These are phyloP conservation scores for Platanista minor DNA, from an alignment of 2,113 vertebrate species.

Conservation along the genomic window DNA sequence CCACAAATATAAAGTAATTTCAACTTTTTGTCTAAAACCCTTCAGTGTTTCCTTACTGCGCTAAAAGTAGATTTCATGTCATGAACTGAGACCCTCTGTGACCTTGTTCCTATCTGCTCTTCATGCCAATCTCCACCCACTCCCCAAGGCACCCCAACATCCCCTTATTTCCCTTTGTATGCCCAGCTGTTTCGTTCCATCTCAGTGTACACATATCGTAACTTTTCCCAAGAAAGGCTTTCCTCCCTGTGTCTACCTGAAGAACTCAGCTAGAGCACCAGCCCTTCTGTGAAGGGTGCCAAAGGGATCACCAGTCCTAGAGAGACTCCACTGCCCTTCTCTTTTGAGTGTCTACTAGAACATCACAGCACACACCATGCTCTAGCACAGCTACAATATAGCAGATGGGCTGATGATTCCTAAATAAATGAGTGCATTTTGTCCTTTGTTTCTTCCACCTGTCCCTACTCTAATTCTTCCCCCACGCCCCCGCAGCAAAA, in stretches of 20 bases:
- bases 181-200: background rate
- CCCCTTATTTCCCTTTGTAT: background rate
- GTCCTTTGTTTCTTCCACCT: background rate
- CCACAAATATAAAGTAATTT: background rate
- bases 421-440: background rate
- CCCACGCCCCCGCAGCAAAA: background rate
- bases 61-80: background rate
- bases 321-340: background rate
- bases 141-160: no score
- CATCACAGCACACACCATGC: background rate
- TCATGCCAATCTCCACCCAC: background rate
- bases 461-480: background rate
- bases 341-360: background rate
- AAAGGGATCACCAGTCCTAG: fast-evolving
- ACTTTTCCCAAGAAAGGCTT: background rate
- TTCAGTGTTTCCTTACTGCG: background rate
- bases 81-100: background rate
- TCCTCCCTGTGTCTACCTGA: background rate
- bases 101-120: background rate
- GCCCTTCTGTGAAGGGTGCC: background rate
- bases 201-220: background rate
- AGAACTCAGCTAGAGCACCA: background rate
- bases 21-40: background rate
- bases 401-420: background rate
- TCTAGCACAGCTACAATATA: background rate